Conservation (phyloP, 1,140 invertebrate genomes). For the Drosophila littoralis region DNA sequence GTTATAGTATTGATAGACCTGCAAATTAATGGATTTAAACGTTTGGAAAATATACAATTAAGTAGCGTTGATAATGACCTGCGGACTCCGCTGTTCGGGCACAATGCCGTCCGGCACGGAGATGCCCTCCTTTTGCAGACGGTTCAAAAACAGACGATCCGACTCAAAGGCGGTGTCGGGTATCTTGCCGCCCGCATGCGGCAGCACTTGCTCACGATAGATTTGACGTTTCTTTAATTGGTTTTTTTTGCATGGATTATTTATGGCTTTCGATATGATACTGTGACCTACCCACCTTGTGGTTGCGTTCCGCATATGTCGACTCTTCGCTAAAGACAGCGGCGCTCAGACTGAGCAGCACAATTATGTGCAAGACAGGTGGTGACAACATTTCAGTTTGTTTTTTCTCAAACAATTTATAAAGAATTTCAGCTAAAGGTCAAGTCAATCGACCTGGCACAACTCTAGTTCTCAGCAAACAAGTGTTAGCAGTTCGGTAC, state of each 20-base stretch:
- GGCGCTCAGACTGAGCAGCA: constrained; percentile 46
- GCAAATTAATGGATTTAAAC: neutral
- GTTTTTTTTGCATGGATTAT: constrained; percentile 46
- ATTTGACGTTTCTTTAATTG: constrained; percentile 87
- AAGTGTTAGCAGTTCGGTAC: constrained; percentile 68
- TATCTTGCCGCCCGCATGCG: constrained; percentile 87
- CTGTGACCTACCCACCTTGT: constrained; percentile 63
- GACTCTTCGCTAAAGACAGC: constrained; percentile 41
- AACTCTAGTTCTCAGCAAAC: constrained; percentile 56
- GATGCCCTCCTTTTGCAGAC: constrained; percentile 88
- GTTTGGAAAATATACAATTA: neutral
- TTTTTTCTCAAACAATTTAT: neutral
- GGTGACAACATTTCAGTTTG: constrained; percentile 52
- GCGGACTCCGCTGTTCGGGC: constrained; percentile 85
- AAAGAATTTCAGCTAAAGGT: constrained; percentile 50
- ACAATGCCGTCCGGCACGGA: constrained; percentile 87
- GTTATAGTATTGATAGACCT: constrained; percentile 80
- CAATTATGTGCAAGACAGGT: constrained; percentile 31
- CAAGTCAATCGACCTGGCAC: constrained; percentile 66
- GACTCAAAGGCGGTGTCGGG: constrained; percentile 88
- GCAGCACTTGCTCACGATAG: constrained; percentile 88
- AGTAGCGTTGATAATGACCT: constrained; percentile 53
- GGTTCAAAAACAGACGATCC: constrained; percentile 87
- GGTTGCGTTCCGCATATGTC: constrained; percentile 53
- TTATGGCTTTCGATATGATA: constrained; percentile 33